Percentiles rank a stretch among this genome's conserved stretches.
Conservation (phyloP, 1,140 invertebrate genomes). For the Zaprionus ghesquierei region DNA sequence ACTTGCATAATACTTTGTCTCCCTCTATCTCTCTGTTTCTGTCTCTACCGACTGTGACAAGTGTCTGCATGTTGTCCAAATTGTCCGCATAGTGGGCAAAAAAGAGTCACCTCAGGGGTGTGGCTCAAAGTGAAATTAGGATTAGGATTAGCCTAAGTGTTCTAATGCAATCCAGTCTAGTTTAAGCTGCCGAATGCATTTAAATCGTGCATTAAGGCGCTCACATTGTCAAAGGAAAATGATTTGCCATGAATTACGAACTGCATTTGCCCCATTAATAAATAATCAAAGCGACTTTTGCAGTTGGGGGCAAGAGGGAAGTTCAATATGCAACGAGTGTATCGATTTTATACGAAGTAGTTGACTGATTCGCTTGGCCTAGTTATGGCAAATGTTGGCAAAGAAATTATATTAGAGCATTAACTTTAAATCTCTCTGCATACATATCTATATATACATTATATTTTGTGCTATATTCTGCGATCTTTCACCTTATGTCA, state of each 20-base stretch:
- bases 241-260: background rate
- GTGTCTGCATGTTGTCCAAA: conserved; percentile 6
- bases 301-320: background rate
- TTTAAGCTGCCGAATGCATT: background rate
- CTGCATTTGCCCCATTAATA: background rate
- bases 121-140: conserved; percentile 24
- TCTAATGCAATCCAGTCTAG: background rate
- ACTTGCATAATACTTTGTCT: conserved; percentile 60
- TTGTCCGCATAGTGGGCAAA: conserved; percentile 25
- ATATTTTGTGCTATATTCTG: no score
- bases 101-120: conserved; percentile 6
- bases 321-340: background rate
- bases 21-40: no score
- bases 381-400: background rate
- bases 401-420: background rate
- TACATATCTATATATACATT: no score
- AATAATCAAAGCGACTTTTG: background rate
- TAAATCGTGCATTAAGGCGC: background rate
- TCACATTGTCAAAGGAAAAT: background rate
- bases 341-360: background rate
- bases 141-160: conserved; percentile 14
- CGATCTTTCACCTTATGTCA: no score
- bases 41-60: conserved; percentile 19
- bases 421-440: no score
- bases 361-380: background rate